Conservation (phyloP, 1,140 invertebrate genomes). For the Brachionus koreanus region DNA sequence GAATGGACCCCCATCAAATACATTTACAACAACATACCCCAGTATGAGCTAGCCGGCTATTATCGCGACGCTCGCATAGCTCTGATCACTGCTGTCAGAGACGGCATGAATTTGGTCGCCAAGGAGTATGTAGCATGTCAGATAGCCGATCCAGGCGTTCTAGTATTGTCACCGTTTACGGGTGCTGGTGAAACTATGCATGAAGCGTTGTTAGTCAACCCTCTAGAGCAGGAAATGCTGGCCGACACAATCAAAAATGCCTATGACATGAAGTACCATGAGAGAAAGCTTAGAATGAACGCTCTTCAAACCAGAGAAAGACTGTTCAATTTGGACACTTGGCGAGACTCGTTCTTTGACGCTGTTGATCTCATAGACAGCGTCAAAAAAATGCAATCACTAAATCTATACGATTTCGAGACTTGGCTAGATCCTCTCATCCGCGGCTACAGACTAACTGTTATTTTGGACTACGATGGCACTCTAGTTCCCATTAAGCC, state of each 20-base stretch:
- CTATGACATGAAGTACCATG: conserved; percentile 81
- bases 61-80: conserved; percentile 76
- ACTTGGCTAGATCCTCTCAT: conserved; percentile 48
- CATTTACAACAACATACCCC: conserved; percentile 78
- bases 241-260: conserved; percentile 80
- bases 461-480: conserved; percentile 82
- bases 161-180: conserved; percentile 83
- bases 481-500: conserved; percentile 80
- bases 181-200: conserved; percentile 65
- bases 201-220: conserved; percentile 80
- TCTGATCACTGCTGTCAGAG: conserved; percentile 77
- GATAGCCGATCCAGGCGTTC: conserved; percentile 74
- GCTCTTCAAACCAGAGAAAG: conserved; percentile 71
- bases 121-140: conserved; percentile 89
- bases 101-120: conserved; percentile 88
- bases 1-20: conserved; percentile 86
- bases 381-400: conserved; percentile 45
- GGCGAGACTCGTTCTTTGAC: conserved; percentile 78
- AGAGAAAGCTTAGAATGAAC: conserved; percentile 76
- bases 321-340: conserved; percentile 75
- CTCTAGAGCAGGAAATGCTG: conserved; percentile 79
- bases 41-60: conserved; percentile 76
- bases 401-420: conserved; percentile 6
- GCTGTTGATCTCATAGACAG: conserved; percentile 47
- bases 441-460: conserved; percentile 77